phyloP scores from a whole-genome alignment of 2,113 vertebrate species.

The Maccullochella peelii region DNA sequence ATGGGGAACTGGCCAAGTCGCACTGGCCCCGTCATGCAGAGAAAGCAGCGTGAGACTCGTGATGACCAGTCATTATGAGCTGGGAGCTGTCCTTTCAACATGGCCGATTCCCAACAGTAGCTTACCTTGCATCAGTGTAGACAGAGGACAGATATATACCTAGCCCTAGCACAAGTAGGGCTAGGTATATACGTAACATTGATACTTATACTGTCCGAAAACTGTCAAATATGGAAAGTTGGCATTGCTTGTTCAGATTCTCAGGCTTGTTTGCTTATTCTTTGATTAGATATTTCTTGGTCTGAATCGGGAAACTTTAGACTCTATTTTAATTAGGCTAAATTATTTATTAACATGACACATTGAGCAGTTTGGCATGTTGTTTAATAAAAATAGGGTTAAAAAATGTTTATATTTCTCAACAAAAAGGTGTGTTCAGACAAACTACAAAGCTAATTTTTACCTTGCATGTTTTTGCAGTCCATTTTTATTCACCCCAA shows the following conservation, averaged over 20 bases:
- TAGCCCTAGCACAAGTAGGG: no score
- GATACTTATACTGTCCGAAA: no score
- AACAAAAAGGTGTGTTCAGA: background rate
- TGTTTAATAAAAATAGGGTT: background rate
- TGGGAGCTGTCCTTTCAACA: conserved; percentile 44
- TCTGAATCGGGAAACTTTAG: background rate
- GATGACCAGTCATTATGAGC: conserved; percentile 56
- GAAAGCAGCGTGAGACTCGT: conserved; percentile 44
- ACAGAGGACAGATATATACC: conserved; percentile 23
- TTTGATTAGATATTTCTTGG: conserved; percentile 5
- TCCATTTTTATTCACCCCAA: background rate
- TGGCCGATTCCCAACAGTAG: conserved; percentile 21
- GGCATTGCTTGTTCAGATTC: background rate
- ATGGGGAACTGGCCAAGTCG: conserved; percentile 60
- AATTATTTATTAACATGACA: background rate
- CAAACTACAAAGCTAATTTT: no score
- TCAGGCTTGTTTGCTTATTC: background rate
- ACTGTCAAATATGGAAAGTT: background rate
- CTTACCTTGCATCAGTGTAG: conserved; percentile 14
- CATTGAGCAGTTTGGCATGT: background rate
- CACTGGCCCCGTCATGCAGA: conserved; percentile 21
- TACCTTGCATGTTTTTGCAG: background rate
- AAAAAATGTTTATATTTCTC: background rate
- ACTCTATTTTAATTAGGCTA: background rate
- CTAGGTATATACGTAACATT: background rate